These are phyloP conservation scores for Pangasius macronema DNA, from an alignment of 2,797 vertebrate species.

Conservation along the genomic window DNA sequence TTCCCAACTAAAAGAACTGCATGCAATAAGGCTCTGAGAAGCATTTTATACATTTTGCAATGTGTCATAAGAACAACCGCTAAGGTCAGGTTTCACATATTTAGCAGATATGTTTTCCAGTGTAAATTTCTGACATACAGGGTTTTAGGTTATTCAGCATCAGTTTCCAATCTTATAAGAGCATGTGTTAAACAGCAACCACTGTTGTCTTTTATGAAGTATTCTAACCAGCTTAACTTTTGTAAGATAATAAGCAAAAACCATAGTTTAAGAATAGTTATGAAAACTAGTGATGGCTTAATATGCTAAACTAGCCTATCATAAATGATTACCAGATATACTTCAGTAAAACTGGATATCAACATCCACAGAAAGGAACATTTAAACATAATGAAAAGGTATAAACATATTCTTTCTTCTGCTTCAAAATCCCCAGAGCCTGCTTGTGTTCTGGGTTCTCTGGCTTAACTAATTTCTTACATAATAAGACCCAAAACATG, in stretches of 20 bases:
- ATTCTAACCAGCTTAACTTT: background rate
- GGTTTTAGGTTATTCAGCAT: background rate
- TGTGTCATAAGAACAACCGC: background rate
- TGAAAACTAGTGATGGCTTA: background rate
- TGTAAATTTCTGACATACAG: background rate
- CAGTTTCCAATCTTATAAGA: background rate
- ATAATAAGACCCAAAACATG: constrained; percentile 14
- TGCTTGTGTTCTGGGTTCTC: constrained; percentile 2
- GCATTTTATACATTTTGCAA: background rate
- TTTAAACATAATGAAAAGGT: background rate
- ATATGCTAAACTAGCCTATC: background rate
- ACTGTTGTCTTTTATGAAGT: background rate
- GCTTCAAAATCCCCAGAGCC: background rate
- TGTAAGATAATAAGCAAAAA: background rate
- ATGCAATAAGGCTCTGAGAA: background rate
- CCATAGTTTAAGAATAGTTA: background rate
- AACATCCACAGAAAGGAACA: background rate
- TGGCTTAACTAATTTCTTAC: constrained; percentile 11
- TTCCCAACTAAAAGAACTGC: too few species aligned
- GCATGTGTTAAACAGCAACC: background rate
- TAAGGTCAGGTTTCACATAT: background rate
- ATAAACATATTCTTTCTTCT: background rate
- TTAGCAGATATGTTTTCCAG: background rate
- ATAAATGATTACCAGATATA: constrained; percentile 7
- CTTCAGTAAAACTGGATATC: background rate